phyloP scores from a whole-genome alignment of 2,797 vertebrate species.

The Arremon brunneinucha region DNA sequence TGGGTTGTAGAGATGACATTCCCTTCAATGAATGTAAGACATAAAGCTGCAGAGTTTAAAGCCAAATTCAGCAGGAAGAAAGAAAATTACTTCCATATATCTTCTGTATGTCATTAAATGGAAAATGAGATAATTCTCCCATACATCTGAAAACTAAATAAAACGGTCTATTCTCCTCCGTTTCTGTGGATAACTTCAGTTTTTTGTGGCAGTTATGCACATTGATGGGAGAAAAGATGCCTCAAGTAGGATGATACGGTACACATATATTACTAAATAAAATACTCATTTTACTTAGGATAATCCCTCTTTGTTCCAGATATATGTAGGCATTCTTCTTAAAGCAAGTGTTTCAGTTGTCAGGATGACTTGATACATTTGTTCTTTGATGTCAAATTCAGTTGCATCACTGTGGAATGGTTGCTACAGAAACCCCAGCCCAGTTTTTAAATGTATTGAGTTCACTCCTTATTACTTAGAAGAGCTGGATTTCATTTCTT shows the following conservation, averaged over 20 bases:
- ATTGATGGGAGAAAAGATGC: slow-evolving; percentile 24
- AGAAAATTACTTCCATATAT: slow-evolving; percentile 65
- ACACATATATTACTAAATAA: slow-evolving; percentile 16
- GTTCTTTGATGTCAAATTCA: slow-evolving; percentile 53
- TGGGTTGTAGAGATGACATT: slow-evolving; percentile 31
- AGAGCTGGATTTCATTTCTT: slow-evolving; percentile 27
- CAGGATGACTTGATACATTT: slow-evolving; percentile 23
- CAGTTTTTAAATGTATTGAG: slow-evolving; percentile 11
- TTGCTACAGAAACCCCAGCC: slow-evolving; percentile 50
- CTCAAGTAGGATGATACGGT: slow-evolving; percentile 39
- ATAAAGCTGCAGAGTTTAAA: slow-evolving; percentile 40
- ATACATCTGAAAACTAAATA: slow-evolving; percentile 50
- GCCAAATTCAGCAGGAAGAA: slow-evolving; percentile 64
- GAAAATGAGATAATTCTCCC: slow-evolving; percentile 57
- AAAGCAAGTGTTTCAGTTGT: slow-evolving; percentile 30
- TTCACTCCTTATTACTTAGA: slow-evolving; percentile 10
- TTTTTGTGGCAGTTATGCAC: slow-evolving; percentile 37
- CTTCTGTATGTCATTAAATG: slow-evolving; percentile 55
- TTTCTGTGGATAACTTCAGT: slow-evolving; percentile 26
- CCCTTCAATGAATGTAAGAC: slow-evolving; percentile 21
- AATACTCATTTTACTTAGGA: background rate
- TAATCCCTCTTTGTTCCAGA: slow-evolving; percentile 13
- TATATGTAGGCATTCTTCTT: slow-evolving; percentile 1
- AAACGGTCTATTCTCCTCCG: slow-evolving; percentile 33
- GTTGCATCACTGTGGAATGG: slow-evolving; percentile 37